Conservation (phyloP, 2,797 vertebrate species). For the Pyrocephalus nanus region DNA sequence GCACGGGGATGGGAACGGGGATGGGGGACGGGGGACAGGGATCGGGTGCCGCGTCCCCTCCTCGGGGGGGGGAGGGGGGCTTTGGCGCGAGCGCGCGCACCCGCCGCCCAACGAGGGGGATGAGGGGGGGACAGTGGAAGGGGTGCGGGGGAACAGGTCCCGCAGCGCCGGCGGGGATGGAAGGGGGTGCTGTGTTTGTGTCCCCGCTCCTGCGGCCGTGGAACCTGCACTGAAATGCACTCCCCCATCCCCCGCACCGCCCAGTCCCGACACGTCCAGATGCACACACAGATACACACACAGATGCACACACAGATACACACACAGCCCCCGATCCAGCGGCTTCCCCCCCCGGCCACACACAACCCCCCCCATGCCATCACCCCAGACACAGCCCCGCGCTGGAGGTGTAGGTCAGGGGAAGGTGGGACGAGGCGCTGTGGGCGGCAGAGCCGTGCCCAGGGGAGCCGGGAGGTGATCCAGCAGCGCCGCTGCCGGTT, state of each 20-base stretch:
- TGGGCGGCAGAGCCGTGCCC: not conserved
- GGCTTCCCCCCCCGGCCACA: too few relatives aligned
- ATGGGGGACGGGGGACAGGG: not conserved
- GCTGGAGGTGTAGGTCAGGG: not conserved
- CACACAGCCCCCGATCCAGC: too few relatives aligned
- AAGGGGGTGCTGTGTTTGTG: rapidly evolving
- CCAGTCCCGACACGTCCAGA: not conserved
- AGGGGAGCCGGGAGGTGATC: not conserved
- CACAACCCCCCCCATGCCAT: too few relatives aligned
- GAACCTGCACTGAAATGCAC: not conserved
- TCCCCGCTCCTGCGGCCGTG: not conserved
- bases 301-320: not conserved
- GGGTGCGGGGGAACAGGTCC: not conserved
- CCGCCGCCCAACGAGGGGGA: not conserved
- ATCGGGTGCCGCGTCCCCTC: not conserved
- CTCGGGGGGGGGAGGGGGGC: too few relatives aligned
- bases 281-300: not conserved
- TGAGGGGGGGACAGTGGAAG: not conserved
- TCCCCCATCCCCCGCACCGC: not conserved
- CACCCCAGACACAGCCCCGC: not conserved
- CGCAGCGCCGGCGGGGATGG: not conserved
- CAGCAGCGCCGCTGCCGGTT: not conserved
- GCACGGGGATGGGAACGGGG: not conserved
- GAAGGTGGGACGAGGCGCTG: not conserved
- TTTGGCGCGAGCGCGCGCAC: not conserved